Evolutionary conservation across 2,888 invertebrate species (phyloP).

Genomic region (Leptothorax acervorum): DNA sequence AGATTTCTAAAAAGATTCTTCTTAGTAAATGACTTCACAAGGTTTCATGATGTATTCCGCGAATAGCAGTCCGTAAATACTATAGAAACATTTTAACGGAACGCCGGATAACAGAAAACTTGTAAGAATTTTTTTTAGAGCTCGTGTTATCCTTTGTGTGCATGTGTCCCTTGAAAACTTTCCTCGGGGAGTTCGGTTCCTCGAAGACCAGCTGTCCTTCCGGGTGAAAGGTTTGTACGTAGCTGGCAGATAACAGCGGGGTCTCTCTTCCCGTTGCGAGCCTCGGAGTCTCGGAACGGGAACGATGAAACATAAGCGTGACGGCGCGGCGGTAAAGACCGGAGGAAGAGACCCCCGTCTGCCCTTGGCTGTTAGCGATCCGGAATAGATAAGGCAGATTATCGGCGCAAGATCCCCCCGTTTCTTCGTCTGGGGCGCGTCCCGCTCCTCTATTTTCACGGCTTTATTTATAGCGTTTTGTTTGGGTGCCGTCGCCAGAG

Average conservation of each 20-base stretch:
- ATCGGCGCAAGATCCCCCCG: constrained; percentile 52
- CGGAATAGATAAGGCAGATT: constrained; percentile 69
- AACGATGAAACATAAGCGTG: constrained; percentile 58
- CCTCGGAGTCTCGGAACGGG: background rate
- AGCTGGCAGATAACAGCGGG: constrained; percentile 64
- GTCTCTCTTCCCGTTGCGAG: constrained; percentile 38
- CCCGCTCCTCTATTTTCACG: constrained; percentile 28
- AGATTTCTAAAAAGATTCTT: background rate
- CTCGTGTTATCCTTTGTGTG: background rate
- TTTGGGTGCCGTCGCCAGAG: constrained; percentile 30
- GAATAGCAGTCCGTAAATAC: background rate
- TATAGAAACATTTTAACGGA: background rate
- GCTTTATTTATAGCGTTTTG: constrained; percentile 46
- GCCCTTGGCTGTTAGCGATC: constrained; percentile 62
- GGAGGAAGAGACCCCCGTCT: constrained; percentile 40
- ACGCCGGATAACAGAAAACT: background rate
- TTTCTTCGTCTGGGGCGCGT: background rate
- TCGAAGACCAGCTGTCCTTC: constrained; percentile 73
- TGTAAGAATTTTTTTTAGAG: background rate
- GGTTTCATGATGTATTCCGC: background rate
- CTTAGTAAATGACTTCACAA: background rate
- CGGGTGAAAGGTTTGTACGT: constrained; percentile 69
- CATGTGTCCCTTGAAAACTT: background rate
- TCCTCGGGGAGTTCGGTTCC: constrained; percentile 66
- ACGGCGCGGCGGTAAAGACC: constrained; percentile 53